A percentile compares a stretch with the other conserved stretches of the same genome.
Conservation (phyloP, 2,113 vertebrate species). For the Isichthys henryi region DNA sequence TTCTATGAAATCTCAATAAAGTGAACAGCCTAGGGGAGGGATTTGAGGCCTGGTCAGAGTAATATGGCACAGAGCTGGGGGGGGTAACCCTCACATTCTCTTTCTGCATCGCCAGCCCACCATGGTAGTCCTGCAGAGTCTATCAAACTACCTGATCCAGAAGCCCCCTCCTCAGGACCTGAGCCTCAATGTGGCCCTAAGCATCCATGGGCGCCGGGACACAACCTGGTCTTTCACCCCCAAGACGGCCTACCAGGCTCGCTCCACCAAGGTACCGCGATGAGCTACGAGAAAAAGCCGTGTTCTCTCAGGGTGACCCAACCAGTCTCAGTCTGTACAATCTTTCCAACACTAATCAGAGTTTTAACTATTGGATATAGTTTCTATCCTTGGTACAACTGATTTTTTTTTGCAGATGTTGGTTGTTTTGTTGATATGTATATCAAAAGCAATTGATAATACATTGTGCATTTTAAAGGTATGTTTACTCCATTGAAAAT, state of each 20-base stretch:
- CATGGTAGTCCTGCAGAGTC: slow-evolving; percentile 62
- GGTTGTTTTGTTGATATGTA: neutral
- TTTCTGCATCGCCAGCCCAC: slow-evolving; percentile 49
- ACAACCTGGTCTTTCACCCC: slow-evolving; percentile 47
- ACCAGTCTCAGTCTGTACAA: neutral
- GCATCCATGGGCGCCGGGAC: slow-evolving; percentile 40
- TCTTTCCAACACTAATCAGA: neutral
- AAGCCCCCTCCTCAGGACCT: slow-evolving; percentile 31
- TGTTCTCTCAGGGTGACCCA: neutral
- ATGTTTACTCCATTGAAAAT: neutral
- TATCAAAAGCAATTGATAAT: neutral
- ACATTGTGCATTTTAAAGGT: neutral
- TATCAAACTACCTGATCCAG: slow-evolving; percentile 53
- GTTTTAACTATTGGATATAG: neutral
- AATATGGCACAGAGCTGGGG: too few species aligned
- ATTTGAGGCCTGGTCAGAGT: neutral
- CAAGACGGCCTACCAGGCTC: slow-evolving; percentile 40
- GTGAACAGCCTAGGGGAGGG: neutral
- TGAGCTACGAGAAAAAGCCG: neutral
- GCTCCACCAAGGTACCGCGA: slow-evolving; percentile 46
- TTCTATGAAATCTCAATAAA: neutral
- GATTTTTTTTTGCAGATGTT: neutral
- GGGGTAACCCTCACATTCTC: neutral
- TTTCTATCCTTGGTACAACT: neutral
- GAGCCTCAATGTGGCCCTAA: slow-evolving; percentile 51